Percentiles rank a stretch among this genome's conserved stretches.
phyloP scores from a whole-genome alignment of 2,888 invertebrate genomes.

The Melieria omissa region DNA sequence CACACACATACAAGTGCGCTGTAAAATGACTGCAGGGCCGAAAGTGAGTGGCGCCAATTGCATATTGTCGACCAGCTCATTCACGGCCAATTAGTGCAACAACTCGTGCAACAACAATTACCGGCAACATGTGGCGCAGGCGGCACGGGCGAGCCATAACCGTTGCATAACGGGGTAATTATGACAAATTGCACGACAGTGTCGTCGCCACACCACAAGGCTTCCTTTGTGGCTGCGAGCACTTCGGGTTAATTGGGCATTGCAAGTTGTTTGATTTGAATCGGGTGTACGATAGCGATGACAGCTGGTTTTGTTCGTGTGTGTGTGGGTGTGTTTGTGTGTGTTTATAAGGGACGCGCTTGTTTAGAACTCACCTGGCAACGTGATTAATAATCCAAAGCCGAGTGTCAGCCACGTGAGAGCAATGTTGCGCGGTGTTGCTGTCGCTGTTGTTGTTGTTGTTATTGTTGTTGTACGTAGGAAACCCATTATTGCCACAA shows the following conservation, averaged over 20 bases:
- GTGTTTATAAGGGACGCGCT: not conserved
- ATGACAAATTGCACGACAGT: conserved; percentile 25
- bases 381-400: conserved; percentile 50
- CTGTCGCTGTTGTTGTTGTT: conserved; percentile 24
- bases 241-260: no score
- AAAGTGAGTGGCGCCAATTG: no score
- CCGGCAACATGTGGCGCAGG: not conserved
- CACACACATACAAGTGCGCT: not conserved
- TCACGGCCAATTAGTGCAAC: conserved; percentile 4
- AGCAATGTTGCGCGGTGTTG: conserved; percentile 8
- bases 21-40: no score
- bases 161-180: conserved; percentile 14
- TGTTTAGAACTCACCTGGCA: conserved; percentile 51
- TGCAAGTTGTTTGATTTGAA: no score
- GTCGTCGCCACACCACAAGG: no score
- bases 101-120: conserved; percentile 7
- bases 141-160: not conserved
- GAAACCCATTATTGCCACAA: conserved; percentile 44
- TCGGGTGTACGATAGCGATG: no score
- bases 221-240: no score
- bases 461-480: conserved; percentile 25
- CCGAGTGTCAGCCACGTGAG: conserved; percentile 47
- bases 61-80: not conserved
- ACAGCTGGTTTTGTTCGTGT: not conserved
- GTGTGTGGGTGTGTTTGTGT: not conserved